Base-by-base conservation (phyloP, 2,797 vertebrate genomes). In the Apogon hyalosoma region DNA sequence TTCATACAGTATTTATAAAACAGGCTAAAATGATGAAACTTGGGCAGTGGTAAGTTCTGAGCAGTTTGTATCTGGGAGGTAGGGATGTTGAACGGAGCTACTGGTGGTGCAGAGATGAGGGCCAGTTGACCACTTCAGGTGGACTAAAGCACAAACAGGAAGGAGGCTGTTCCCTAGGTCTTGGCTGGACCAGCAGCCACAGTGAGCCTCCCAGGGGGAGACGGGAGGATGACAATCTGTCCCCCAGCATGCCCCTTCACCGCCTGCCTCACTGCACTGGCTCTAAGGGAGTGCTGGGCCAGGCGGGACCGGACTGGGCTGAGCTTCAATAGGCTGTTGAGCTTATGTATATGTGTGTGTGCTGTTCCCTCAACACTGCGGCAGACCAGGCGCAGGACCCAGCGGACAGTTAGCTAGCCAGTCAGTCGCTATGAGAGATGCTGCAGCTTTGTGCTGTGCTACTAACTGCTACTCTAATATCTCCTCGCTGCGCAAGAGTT, bases 151-250 rank as follows among this genome's bases (percentile, higher is more conserved):
- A 90, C 90, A 91, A 93, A 93, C 92, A 92, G 92, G 91, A 94
- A 92, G 90, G 83, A 89, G 80, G 77, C 90, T 82, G 88, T 87
- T 85, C 85, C 89, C 86, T 77, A 80, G 89, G 87, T 87, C 89
- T 93, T 94, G 94, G 92, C 92, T 74, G 75, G 84, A 83, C 75
- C 87, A 56, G 72, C 69, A 83, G 83, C 85, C 90, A 92, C 91
- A 77, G 90, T 87, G 88, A 88, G 87, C 82, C 84, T 88, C 90
- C 80, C 87, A 87, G 88, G 89, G 89, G 90, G 87, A 90, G 87
- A 82, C 63, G 62, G 91, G 87, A 91, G 91, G 88, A 92, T 69
- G 92, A 81, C 93, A 94, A 92, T 94, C 93, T 94, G 93, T 94
- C 92, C 92, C 90, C 76, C 91, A 91, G 92, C 90, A 91, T 88